These are phyloP conservation scores for Pterocles orientalis DNA, from an alignment of 2,113 vertebrate species.

Conservation along the genomic window DNA sequence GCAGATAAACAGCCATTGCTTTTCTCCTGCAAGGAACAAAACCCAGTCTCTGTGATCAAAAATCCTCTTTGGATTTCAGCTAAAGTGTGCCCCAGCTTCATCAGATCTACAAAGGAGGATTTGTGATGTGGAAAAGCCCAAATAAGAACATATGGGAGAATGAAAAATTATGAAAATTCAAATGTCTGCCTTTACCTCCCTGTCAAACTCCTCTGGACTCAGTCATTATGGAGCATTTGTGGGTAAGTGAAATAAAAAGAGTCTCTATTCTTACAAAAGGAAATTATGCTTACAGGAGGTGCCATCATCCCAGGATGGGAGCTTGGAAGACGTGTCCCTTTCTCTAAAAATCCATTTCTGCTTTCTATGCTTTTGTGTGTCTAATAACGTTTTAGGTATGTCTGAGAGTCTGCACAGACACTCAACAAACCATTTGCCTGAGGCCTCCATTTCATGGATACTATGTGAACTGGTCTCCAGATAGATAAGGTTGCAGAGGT, in stretches of 20 bases:
- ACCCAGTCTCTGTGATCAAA: neutral
- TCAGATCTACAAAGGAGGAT: neutral
- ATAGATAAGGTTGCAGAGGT: slow-evolving; percentile 34
- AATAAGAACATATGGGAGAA: neutral
- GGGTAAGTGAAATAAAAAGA: neutral
- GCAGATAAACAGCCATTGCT: neutral
- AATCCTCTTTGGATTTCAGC: neutral
- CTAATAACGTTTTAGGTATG: neutral
- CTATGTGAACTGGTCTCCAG: slow-evolving; percentile 23
- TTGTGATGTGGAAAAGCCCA: neutral
- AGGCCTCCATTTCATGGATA: slow-evolving; percentile 44
- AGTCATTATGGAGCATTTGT: neutral
- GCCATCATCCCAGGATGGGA: neutral
- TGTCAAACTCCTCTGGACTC: neutral
- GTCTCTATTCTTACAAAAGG: neutral
- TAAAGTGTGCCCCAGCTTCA: neutral
- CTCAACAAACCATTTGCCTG: neutral
- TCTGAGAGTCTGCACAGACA: neutral
- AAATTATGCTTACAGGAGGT: neutral
- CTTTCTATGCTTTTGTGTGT: neutral
- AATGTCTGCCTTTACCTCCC: neutral
- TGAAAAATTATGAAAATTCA: neutral
- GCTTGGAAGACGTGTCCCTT: neutral
- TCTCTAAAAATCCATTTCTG: neutral
- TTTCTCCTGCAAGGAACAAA: slow-evolving; percentile 15